phyloP scores from a whole-genome alignment of 2,113 vertebrate species.

The Oreochromis niloticus region DNA sequence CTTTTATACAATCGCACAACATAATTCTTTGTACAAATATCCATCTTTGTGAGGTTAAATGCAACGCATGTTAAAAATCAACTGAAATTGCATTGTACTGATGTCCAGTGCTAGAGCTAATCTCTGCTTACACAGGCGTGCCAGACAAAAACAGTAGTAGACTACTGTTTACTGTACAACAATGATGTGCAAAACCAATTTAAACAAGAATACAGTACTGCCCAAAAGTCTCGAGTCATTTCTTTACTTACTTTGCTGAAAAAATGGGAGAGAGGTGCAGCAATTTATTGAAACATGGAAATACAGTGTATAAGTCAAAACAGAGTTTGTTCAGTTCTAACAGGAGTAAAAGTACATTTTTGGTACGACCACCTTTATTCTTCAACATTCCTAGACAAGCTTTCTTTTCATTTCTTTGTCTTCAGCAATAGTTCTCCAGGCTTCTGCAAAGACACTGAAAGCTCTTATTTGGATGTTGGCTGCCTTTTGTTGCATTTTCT shows the following conservation, averaged over 20 bases:
- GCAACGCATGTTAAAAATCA: fast-evolving
- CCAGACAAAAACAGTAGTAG: background rate
- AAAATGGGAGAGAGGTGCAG: background rate
- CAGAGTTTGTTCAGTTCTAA: background rate
- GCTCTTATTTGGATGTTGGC: background rate
- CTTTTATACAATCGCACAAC: background rate
- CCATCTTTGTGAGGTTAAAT: background rate
- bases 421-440: background rate
- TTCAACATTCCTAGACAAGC: background rate
- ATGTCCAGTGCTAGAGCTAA: background rate
- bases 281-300: background rate
- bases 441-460: background rate
- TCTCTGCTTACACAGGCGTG: background rate
- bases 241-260: background rate
- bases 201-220: background rate
- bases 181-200: background rate
- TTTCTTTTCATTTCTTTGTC: background rate
- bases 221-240: background rate
- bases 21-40: background rate
- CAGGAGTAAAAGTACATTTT: background rate
- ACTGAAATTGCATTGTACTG: background rate
- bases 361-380: fast-evolving
- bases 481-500: background rate
- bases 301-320: background rate
- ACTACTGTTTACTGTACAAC: background rate